These are phyloP conservation scores for chimpanzee (Pan troglodytes) DNA, from an alignment of 2,113 vertebrate species.

Conservation along the genomic window NHGRI_mPanTro3-v2.1_pri NC_072410.2:102131501-102132000, in stretches of 20 bases:
- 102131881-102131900: conserved; percentile 40
- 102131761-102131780: conserved; percentile 75
- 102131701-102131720: conserved; percentile 59
- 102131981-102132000: conserved; percentile 45
- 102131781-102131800: conserved; percentile 79
- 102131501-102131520: conserved; percentile 9
- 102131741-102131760: conserved; percentile 61
- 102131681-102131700: conserved; percentile 41
- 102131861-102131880: conserved; percentile 45
- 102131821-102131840: background rate
- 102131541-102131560: background rate
- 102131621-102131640: conserved; percentile 40
- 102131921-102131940: conserved; percentile 4
- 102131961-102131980: conserved; percentile 19
- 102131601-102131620: background rate
- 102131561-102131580: background rate
- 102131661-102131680: conserved; percentile 53
- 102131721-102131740: conserved; percentile 65
- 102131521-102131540: background rate
- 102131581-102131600: background rate
- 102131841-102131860: conserved; percentile 45
- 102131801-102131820: conserved; percentile 71
- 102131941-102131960: conserved; percentile 43
- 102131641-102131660: conserved; percentile 59
- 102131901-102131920: conserved; percentile 20